Evolutionary conservation across 2,113 vertebrate species (phyloP), one percentile per base, ranked within the genome.

Genomic region (Rhinopomastus cyanomelas): DNA sequence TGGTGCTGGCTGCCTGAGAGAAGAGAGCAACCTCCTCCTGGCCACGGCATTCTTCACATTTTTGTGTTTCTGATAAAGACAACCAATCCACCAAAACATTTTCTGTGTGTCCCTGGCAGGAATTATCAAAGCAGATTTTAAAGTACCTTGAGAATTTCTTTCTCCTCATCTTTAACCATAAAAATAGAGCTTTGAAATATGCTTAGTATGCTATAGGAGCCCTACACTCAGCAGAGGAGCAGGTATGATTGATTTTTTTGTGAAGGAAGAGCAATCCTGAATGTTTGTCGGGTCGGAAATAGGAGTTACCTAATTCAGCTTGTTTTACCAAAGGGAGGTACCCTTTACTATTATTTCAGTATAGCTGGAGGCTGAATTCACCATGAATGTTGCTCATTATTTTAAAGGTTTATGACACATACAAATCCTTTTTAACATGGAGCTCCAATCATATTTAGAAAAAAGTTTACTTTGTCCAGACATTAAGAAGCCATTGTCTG

Each of bases 71-170:
- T 76, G 16, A 87, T 93, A 80, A 71, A 82, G 37, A 20, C 92
- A 75, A 85, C 71, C 36, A 27, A 12, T 61, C 36, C 9, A 14
- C 56, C 22, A 42, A 87, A 87, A 81, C 61, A 66, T 37, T 59
- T 16, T 65, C 27, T 1, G 0, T 92, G 18, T 92, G 48, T 62
- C 16, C 16, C 29, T 26, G 11, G 15, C 52, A 85, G 26, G 23
- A 68, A 53, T 79, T 79, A 82, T 59, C 69, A 90, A 84, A 90
- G 17, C 57, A 68, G 21, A 68, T 87, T 87, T 93, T 42, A 64
- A 81, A 79, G 27, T 59, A 59, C 46, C 25, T 59, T 53, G 75
- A 81, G 55, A 79, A 68, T 78, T 44, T 81, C 23, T 83, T 93
- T 90, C 48, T 74, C 85, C 52, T 93, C 15, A 56, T 85, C 26